Conservation (phyloP, 1,140 invertebrate genomes). For the Heliconius hewitsoni region DNA sequence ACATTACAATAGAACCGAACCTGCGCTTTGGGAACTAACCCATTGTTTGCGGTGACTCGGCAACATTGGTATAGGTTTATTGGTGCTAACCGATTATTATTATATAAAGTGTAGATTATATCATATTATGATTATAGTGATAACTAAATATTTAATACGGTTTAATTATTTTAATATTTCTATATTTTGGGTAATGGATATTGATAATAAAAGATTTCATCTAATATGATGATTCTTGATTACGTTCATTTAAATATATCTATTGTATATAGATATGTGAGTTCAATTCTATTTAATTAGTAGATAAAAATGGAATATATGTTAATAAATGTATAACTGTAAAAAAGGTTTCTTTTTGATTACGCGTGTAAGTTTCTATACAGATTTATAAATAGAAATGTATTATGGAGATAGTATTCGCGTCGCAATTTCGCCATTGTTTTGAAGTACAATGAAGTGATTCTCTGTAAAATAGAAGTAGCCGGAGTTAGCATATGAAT, state of each 20-base stretch:
- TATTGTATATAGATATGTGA: neutral
- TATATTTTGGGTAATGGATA: neutral
- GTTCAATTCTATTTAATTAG: neutral
- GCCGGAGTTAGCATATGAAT: constrained; percentile 76
- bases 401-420: constrained; percentile 39
- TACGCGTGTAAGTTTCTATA: constrained; percentile 4
- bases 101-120: constrained; percentile 15
- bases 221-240: too few species aligned
- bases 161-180: neutral
- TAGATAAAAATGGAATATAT: neutral
- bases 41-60: constrained; percentile 70
- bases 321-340: neutral
- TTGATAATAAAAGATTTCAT: too few species aligned
- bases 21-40: constrained; percentile 71
- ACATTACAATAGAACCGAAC: constrained; percentile 78
- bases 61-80: constrained; percentile 53
- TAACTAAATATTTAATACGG: neutral
- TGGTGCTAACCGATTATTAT: constrained; percentile 43
- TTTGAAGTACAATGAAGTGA: constrained; percentile 63
- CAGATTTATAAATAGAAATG: neutral
- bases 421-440: constrained; percentile 57
- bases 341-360: neutral
- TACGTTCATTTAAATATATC: too few species aligned
- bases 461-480: constrained; percentile 47
- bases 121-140: neutral